Evolutionary conservation across 2,797 vertebrate genomes (phyloP), one percentile per base, ranked within the genome.

Genomic region (Cheirogaleus major): DNA sequence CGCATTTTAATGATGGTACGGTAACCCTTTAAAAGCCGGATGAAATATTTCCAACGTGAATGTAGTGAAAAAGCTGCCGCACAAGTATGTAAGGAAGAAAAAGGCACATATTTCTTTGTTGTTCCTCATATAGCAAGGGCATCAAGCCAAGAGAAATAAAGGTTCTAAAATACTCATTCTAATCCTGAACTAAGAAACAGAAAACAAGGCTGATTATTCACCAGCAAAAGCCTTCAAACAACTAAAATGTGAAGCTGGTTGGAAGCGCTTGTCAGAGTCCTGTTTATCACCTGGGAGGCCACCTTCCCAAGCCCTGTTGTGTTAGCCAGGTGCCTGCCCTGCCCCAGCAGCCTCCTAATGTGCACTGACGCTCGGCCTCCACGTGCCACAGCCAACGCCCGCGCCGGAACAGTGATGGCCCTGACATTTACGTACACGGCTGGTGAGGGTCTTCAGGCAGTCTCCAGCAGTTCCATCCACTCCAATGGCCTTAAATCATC

Each of bases 371-470:
- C 35, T 13, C 0, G 2, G 50, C 9, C 63, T 22, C 43, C 2
- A 0, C 22, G 0, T 4, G 7, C 35, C 73, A n/a, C 0, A 4
- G 35, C 2, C 17, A 13, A 14, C 0, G 17, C 86, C 59, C 4
- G 9, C 9, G 0, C 8, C 2, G 3, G 35, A 8, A 8, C 7
- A 32, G 20, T 1, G 8, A 78, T 25, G 76, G 73, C 48, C 25
- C 93, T 11, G 61, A 43, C 48, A 25, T 35, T 35, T 32, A 23
- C 27, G 45, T 1, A 23, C 35, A 25, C 11, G 8, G 6, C 70
- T 25, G 65, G 22, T 0, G 35, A 45, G 61, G 35, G 30, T 13
- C 41, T 32, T 23, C 35, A 32, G 48, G 48, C 2, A 22, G 2
- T 80, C n/a, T 55, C 63, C 57, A 11, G 38, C 14, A 14, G 30